A percentile compares a stretch with the other conserved stretches of the same genome.
phyloP scores from a whole-genome alignment of 2,797 vertebrate genomes.

The Xerus rutilus region DNA sequence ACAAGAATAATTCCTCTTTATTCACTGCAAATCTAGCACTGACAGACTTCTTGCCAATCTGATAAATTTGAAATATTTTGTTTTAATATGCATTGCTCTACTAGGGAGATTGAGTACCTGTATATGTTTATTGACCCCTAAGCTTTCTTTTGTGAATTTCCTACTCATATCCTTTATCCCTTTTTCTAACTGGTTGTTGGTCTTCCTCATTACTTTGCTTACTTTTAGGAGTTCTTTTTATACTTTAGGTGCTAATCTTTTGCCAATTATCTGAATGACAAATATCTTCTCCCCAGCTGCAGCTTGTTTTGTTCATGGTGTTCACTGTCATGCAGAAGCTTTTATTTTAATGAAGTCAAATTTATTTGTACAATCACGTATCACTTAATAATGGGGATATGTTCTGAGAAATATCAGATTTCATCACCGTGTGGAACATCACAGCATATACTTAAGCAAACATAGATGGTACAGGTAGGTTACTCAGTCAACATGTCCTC shows the following conservation, averaged over 20 bases:
- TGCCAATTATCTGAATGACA: constrained; percentile 11
- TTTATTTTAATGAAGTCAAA: constrained; percentile 32
- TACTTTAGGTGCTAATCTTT: not conserved
- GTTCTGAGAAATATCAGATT: not conserved
- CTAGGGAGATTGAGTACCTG: not conserved
- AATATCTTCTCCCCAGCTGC: not conserved
- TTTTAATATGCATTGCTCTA: constrained; percentile 29
- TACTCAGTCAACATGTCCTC: not conserved
- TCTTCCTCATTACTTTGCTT: not conserved
- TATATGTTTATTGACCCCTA: not conserved
- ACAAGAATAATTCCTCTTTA: not conserved
- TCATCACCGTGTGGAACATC: not conserved
- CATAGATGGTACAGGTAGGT: not conserved
- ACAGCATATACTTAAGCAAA: not conserved
- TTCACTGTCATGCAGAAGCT: not conserved
- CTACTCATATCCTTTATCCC: not conserved
- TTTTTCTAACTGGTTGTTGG: not conserved
- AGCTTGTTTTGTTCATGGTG: not conserved
- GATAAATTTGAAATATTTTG: not conserved
- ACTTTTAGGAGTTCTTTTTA: not conserved
- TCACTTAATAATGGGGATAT: not conserved
- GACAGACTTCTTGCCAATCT: constrained; percentile 24
- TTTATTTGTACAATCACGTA: not conserved
- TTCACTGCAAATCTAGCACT: not conserved
- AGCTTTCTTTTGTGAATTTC: constrained; percentile 3